phyloP scores from a whole-genome alignment of 2,113 vertebrate genomes.

The Anguilla rostrata region DNA sequence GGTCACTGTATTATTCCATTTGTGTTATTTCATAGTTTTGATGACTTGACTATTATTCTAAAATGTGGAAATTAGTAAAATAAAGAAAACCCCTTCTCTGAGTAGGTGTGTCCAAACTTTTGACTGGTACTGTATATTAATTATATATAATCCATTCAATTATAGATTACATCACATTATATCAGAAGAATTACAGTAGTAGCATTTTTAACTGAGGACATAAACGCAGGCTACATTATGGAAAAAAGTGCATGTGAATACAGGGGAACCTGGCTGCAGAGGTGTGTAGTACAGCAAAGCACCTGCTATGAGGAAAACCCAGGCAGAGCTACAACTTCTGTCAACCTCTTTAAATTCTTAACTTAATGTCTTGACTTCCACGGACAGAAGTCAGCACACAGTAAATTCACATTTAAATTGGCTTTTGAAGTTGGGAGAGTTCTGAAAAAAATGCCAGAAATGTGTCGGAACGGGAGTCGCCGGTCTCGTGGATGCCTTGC shows the following conservation, averaged over 20 bases:
- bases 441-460: conserved; percentile 26
- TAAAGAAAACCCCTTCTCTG: too few relatives aligned
- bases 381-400: background rate
- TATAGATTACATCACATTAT: background rate
- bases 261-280: background rate
- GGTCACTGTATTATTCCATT: too few relatives aligned
- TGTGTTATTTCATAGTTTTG: too few relatives aligned
- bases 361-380: background rate
- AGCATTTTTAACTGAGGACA: background rate
- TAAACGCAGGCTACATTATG: background rate
- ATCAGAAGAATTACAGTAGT: background rate
- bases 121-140: too few relatives aligned
- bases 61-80: too few relatives aligned
- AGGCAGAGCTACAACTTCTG: background rate
- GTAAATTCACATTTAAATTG: conserved; percentile 33
- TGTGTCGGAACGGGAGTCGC: background rate
- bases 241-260: background rate
- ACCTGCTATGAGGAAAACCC: background rate
- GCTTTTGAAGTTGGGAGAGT: conserved; percentile 35
- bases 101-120: too few relatives aligned
- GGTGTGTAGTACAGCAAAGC: background rate
- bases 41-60: too few relatives aligned
- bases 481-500: conserved; percentile 14
- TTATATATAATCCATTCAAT: background rate
- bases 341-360: background rate